Conservation (phyloP, 1,140 invertebrate species). For the Tigriopus japonicus region DNA sequence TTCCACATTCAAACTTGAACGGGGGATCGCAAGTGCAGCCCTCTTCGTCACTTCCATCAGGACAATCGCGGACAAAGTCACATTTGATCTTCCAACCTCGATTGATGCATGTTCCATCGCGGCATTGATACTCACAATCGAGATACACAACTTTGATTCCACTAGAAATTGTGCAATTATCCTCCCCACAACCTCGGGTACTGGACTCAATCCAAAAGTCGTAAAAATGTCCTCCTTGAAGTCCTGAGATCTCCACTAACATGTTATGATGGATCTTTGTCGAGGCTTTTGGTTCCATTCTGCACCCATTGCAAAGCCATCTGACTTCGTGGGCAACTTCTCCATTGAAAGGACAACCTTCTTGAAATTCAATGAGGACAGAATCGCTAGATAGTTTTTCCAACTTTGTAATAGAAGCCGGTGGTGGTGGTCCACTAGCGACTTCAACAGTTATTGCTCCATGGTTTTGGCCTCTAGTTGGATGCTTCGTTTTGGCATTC, state of each 20-base stretch:
- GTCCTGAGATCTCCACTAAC: background rate
- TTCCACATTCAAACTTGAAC: background rate
- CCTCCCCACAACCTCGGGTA: background rate
- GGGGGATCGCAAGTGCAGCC: slow-evolving; percentile 9
- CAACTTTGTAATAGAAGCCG: background rate
- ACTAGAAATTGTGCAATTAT: background rate
- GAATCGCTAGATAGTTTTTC: background rate
- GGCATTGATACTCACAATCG: background rate
- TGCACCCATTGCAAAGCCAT: background rate
- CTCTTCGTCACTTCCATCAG: slow-evolving; percentile 8
- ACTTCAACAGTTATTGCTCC: background rate
- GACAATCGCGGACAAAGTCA: slow-evolving; percentile 8
- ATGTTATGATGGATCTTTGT: background rate
- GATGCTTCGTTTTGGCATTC: no score
- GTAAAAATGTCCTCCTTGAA: background rate
- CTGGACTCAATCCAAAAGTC: background rate
- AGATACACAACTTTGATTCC: background rate
- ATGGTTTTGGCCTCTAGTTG: background rate
- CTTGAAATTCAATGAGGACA: background rate
- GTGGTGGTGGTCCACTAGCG: background rate
- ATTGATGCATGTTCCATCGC: slow-evolving; percentile 6
- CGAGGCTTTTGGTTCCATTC: background rate
- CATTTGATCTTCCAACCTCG: background rate
- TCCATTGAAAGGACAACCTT: background rate
- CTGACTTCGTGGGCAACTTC: background rate